Percentiles rank a stretch among this genome's conserved stretches.
Evolutionary conservation across 2,113 vertebrate species (phyloP).

Genomic region (Alaudala cheleensis): DNA sequence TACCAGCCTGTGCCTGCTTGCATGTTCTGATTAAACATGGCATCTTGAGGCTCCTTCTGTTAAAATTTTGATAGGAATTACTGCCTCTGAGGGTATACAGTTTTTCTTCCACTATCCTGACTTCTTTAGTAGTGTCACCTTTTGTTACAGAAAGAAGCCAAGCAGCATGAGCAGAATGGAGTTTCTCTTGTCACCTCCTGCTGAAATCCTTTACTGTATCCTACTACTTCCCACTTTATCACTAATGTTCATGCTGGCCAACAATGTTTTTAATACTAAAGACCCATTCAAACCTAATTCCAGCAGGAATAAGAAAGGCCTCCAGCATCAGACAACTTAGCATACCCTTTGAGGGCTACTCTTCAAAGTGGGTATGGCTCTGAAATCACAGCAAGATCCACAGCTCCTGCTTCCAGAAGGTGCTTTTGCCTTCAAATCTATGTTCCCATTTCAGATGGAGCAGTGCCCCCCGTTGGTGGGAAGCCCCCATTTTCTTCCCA

Average conservation of each 20-base stretch:
- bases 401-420: neutral
- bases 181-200: neutral
- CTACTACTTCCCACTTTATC: neutral
- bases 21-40: neutral
- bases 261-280: neutral
- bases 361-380: neutral
- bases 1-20: neutral
- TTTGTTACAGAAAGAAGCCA: neutral
- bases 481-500: neutral
- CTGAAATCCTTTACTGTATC: neutral
- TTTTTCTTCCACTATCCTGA: neutral
- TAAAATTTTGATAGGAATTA: neutral
- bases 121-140: neutral
- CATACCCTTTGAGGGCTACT: neutral
- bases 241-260: neutral
- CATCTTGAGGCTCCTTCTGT: neutral
- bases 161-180: neutral
- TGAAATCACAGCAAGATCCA: neutral
- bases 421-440: neutral
- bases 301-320: neutral
- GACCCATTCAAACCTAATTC: neutral
- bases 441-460: neutral
- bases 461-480: neutral
- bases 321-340: neutral
- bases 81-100: neutral